These are phyloP conservation scores for Venustoraphidia nigricollis DNA, from an alignment of 2,888 invertebrate species.

Conservation along the genomic window DNA sequence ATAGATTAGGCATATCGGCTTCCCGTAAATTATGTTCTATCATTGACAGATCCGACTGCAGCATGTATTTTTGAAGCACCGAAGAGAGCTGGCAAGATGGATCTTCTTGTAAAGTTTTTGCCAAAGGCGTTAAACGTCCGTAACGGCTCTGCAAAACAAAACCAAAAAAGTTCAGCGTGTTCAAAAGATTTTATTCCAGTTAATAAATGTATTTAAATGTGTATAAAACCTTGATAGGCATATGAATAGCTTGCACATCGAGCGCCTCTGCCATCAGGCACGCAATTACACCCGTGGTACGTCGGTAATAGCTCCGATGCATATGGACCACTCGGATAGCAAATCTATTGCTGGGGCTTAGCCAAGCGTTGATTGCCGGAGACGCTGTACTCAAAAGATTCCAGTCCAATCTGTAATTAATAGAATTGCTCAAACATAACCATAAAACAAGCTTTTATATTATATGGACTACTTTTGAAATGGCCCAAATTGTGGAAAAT, in stretches of 20 bases:
- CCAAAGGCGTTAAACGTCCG: conserved; percentile 71
- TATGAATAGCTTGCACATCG: conserved; percentile 72
- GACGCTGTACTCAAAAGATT: conserved; percentile 90
- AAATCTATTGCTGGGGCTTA: conserved; percentile 87
- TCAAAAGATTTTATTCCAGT: background rate
- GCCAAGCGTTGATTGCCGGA: conserved; percentile 94
- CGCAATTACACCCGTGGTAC: conserved; percentile 77
- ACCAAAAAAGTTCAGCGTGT: background rate
- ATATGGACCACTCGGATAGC: conserved; percentile 71
- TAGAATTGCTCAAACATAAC: conserved; percentile 1
- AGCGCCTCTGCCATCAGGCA: conserved; percentile 90
- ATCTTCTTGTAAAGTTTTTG: conserved; percentile 85
- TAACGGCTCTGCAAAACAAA: conserved; percentile 61
- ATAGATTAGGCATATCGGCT: conserved; percentile 71
- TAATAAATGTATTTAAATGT: background rate
- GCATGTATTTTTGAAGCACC: conserved; percentile 70
- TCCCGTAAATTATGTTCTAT: conserved; percentile 75
- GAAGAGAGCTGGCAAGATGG: conserved; percentile 88
- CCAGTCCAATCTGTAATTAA: conserved; percentile 66
- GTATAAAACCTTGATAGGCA: conserved; percentile 51
- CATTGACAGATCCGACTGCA: conserved; percentile 57
- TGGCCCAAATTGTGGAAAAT: no score
- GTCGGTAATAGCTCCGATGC: conserved; percentile 60
- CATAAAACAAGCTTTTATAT: background rate
- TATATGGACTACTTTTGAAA: no score